Evolutionary conservation across 2,113 vertebrate species (phyloP), one percentile per base, ranked within the genome.

Genomic region (Pleuronectes platessa): DNA sequence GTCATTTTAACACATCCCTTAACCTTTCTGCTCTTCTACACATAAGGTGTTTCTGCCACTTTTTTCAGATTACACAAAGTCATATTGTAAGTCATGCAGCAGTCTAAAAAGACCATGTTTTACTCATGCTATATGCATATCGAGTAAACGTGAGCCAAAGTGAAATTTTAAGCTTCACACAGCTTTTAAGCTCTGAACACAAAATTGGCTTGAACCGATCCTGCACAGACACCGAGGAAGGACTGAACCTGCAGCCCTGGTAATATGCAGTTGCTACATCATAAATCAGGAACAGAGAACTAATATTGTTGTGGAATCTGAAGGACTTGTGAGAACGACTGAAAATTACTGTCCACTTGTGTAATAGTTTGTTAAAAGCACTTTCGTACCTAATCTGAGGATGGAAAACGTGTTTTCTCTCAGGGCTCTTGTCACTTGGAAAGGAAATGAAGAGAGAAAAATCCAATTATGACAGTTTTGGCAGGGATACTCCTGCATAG

Each of bases 391-490:
- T 71, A 66, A 85, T 86, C 61, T 78, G 72, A 77, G 87, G 69
- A 76, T 18, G 18, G 53, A 49, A 53, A 74, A 60, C 64, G 60
- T 53, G 61, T 81, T 87, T 78, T 27, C 71, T 81, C 81, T 58
- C 55, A 76, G 68, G 78, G 67, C 59, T 55, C 72, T 68, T 62
- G 65, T 81, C 84, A 85, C 71, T 76, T 60, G 65, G 59, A 80
- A 53, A 62, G 56, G 74, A 86, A 88, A 74, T 42, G 61, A 83
- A 61, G 53, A 61, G 70, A 79, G 23, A 68, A 1, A 77, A 92
- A 88, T 86, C 73, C 53, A 86, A 86, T 90, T 83, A 87, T 47
- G 42, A 61, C 37, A 12, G 63, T 45, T 63, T 68, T 79, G 74
- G 68, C 58, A 18, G 27, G 55, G 27, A 65, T 53, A 56, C 54